Conservation (phyloP, 2,113 vertebrate species). For the Rissa tridactyla region DNA sequence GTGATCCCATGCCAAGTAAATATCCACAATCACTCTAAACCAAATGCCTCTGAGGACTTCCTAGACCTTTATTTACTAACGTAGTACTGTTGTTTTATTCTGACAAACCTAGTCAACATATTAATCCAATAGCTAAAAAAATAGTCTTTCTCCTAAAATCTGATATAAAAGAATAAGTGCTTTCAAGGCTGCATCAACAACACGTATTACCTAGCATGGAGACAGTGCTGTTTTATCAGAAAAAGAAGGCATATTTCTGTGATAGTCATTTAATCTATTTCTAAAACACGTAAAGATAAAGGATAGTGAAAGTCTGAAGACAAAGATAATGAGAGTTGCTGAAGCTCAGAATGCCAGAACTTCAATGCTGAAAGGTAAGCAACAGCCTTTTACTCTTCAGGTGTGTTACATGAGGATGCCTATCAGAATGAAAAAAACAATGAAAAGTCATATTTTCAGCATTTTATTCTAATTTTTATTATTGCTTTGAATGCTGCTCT, state of each 20-base stretch:
- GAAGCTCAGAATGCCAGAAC: neutral
- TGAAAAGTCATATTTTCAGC: neutral
- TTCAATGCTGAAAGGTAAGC: neutral
- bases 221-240: neutral
- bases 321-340: neutral
- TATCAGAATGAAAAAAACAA: neutral
- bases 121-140: neutral
- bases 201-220: neutral
- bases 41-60: neutral
- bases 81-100: neutral
- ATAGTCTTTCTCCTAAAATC: neutral
- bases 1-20: neutral
- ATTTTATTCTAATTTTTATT: conserved; percentile 11
- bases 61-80: neutral
- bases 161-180: neutral
- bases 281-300: neutral
- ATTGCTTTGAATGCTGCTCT: neutral
- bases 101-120: neutral
- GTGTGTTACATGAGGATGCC: neutral
- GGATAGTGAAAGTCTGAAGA: neutral
- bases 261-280: neutral
- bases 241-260: neutral
- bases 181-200: neutral
- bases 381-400: neutral
- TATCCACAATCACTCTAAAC: neutral